These are phyloP conservation scores for Tetrapedia diversipes DNA, from an alignment of 2,888 invertebrate species.

Conservation along the genomic window DNA sequence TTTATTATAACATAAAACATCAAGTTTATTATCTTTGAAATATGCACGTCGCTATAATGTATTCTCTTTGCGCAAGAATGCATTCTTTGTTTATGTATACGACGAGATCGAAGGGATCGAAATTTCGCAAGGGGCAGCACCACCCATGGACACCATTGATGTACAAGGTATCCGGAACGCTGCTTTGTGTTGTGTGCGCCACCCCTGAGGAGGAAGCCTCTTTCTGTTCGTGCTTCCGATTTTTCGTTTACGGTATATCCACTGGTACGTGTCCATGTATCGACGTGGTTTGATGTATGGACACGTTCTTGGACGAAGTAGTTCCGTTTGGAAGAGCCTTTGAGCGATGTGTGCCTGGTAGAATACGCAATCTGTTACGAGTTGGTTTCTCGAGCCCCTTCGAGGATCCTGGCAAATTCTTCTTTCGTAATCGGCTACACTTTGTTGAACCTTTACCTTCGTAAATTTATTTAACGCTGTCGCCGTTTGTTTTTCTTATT, in stretches of 20 bases:
- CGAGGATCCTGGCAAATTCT: not conserved
- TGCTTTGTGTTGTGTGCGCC: not conserved
- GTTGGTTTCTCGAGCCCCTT: not conserved
- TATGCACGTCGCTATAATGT: no score
- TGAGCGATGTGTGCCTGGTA: conserved; percentile 3
- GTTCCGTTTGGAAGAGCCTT: conserved; percentile 9
- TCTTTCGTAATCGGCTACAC: not conserved
- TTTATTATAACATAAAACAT: no score
- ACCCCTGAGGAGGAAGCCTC: conserved; percentile 9
- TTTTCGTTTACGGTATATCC: conserved; percentile 27
- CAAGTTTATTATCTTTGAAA: no score
- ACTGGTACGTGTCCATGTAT: conserved; percentile 11
- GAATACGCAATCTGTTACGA: not conserved
- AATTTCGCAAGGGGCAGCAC: not conserved
- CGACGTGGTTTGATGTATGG: conserved; percentile 25
- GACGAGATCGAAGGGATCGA: not conserved
- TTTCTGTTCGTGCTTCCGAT: conserved; percentile 21
- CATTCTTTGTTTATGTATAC: not conserved
- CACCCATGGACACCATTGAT: conserved; percentile 7
- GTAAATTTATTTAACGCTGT: no score
- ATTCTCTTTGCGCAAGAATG: not conserved
- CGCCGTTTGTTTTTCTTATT: no score
- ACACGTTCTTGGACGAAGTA: conserved; percentile 13
- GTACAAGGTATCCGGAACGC: not conserved
- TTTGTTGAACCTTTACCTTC: not conserved